These are phyloP conservation scores for Barnardius zonarius DNA, from an alignment of 2,113 vertebrate genomes.

Conservation along the genomic window DNA sequence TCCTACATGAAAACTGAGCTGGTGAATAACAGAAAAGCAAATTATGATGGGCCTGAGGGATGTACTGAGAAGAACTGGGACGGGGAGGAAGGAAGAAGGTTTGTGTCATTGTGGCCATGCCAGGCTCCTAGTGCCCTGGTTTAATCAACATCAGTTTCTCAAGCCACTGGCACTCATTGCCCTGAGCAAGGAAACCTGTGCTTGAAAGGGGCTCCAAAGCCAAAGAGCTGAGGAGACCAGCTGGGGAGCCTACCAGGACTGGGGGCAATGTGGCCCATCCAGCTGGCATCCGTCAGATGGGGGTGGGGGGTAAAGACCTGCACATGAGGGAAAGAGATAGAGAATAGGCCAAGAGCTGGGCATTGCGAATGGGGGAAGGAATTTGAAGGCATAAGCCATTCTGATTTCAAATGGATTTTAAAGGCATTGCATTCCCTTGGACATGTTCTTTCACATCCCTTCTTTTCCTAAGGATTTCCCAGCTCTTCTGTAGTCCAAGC, in stretches of 20 bases:
- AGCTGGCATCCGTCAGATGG: rapidly evolving
- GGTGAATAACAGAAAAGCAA: background rate
- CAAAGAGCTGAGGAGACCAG: background rate
- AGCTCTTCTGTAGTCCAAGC: background rate
- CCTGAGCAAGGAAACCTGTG: background rate
- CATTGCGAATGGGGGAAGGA: background rate
- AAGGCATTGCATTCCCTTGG: background rate
- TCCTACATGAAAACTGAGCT: background rate
- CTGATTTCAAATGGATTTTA: background rate
- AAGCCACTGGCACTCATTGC: rapidly evolving
- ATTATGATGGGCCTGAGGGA: background rate
- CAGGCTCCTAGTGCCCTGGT: background rate
- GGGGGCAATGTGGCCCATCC: background rate
- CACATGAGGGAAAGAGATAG: background rate
- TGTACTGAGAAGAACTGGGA: background rate
- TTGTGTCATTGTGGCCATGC: rapidly evolving
- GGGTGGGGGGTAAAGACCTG: background rate
- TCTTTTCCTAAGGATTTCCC: background rate
- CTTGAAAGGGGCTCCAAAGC: background rate
- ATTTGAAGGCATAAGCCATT: background rate
- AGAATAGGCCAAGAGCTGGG: background rate
- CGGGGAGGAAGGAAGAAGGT: background rate
- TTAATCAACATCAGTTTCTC: background rate
- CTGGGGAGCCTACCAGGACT: rapidly evolving
- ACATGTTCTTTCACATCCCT: background rate